Evolutionary conservation across 1,140 invertebrate species (phyloP).

Genomic region (Psilanteris sp.): DNA sequence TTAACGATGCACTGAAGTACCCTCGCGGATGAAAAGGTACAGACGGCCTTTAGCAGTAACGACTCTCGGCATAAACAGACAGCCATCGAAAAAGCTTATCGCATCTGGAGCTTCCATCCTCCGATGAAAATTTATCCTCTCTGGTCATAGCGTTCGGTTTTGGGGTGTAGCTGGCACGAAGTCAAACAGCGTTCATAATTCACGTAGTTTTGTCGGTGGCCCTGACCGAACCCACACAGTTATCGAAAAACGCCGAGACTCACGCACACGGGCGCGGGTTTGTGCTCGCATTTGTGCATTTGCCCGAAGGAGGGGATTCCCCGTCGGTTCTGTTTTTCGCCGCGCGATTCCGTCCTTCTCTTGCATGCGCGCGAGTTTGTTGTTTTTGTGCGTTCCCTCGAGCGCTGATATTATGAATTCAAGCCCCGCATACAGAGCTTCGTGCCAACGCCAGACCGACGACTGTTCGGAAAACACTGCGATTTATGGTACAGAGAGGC

Average conservation of each 20-base stretch:
- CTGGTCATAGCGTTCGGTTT: conserved; percentile 58
- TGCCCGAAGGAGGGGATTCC: conserved; percentile 19
- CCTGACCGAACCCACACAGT: conserved; percentile 47
- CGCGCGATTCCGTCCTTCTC: conserved; percentile 8
- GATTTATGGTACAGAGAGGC: conserved; percentile 66
- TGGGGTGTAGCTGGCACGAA: conserved; percentile 73
- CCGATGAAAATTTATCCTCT: conserved; percentile 71
- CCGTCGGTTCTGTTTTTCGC: conserved; percentile 23
- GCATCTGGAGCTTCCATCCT: conserved; percentile 52
- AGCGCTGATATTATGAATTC: conserved; percentile 68
- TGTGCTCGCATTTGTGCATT: conserved; percentile 23
- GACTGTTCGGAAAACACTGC: conserved; percentile 68
- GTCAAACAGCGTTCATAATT: conserved; percentile 78
- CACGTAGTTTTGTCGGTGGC: conserved; percentile 71
- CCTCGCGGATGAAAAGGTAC: conserved; percentile 35
- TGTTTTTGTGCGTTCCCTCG: conserved; percentile 38
- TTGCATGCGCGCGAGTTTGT: conserved; percentile 4
- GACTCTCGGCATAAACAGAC: conserved; percentile 50
- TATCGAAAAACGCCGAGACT: conserved; percentile 11
- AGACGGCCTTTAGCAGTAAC: conserved; percentile 47
- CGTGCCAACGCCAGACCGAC: conserved; percentile 66
- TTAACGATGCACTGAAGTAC: conserved; percentile 41
- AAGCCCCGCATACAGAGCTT: conserved; percentile 58
- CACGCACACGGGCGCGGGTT: conserved; percentile 20
- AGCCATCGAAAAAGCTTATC: conserved; percentile 57